phyloP scores from a whole-genome alignment of 2,797 vertebrate genomes.

The Hypotaenidia okinawae region DNA sequence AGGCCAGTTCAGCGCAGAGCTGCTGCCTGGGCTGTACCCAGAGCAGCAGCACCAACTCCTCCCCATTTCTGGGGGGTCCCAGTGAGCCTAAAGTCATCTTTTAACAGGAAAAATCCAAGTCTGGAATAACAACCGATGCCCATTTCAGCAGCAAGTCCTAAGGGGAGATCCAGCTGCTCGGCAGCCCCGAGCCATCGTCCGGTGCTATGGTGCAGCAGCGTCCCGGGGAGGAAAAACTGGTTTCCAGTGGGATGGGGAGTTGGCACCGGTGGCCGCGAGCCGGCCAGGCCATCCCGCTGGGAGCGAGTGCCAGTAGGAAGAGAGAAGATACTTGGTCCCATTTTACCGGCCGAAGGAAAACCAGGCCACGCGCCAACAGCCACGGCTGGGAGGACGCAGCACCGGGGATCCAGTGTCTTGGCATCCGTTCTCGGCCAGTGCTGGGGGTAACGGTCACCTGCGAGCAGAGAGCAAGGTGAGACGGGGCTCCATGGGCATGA shows the following conservation, averaged over 20 bases:
- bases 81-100: not conserved
- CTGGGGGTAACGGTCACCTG: conserved; percentile 66
- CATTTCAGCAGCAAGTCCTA: conserved; percentile 3
- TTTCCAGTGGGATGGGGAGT: not conserved
- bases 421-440: not conserved
- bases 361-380: not conserved
- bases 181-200: not conserved
- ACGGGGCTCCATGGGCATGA: rapidly evolving
- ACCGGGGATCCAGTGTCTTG: not conserved
- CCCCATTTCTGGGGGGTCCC: not conserved
- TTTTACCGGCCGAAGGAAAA: not conserved
- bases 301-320: not conserved
- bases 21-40: not conserved
- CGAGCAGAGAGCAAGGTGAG: not conserved
- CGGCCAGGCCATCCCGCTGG: not conserved
- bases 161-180: not conserved
- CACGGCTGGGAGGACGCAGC: rapidly evolving
- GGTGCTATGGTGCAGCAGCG: not conserved
- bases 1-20: not conserved
- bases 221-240: not conserved
- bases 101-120: not conserved
- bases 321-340: conserved; percentile 48
- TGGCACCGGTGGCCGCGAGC: not conserved
- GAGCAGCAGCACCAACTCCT: not conserved
- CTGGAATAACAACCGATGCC: not conserved